Evolutionary conservation across 30 jellyfish, hydroid and myxozoan genomes (phyloP).

Genomic region (Cassiopea xamachana): DNA sequence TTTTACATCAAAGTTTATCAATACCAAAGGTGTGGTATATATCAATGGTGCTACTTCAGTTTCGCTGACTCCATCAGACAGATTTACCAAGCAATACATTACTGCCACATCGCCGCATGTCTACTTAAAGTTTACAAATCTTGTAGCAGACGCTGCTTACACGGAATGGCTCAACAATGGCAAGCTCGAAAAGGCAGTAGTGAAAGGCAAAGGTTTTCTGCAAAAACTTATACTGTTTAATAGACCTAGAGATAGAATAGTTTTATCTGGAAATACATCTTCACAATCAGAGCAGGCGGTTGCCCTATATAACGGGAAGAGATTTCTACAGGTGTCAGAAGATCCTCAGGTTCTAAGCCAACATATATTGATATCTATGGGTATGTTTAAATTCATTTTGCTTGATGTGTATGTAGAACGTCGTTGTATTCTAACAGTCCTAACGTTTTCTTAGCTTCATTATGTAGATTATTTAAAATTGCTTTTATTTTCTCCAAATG

Average conservation of each 20-base stretch:
- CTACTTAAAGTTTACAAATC: constrained; percentile 4
- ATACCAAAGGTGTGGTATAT: constrained; percentile 21
- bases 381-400: not conserved
- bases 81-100: not conserved
- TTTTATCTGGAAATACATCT: constrained; percentile 12
- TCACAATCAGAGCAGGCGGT: not conserved
- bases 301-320: constrained; percentile 15
- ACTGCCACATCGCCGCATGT: constrained; percentile 48
- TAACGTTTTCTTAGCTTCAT: no score
- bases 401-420: not conserved
- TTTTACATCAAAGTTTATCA: constrained; percentile 2
- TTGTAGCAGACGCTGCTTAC: constrained; percentile 6
- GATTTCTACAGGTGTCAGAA: constrained; percentile 6
- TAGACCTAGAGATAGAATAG: not conserved
- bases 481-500: no score
- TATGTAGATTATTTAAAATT: no score
- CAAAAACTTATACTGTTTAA: constrained; percentile 16
- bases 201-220: not conserved
- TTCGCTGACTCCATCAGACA: constrained; percentile 15
- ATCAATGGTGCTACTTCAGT: constrained; percentile 7
- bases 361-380: constrained; percentile 2
- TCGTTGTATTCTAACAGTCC: not conserved
- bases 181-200: not conserved
- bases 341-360: not conserved
- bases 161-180: constrained; percentile 27